These are phyloP conservation scores for Autographa pulchrina DNA, from an alignment of 2,888 invertebrate genomes.

Conservation along the genomic window DNA sequence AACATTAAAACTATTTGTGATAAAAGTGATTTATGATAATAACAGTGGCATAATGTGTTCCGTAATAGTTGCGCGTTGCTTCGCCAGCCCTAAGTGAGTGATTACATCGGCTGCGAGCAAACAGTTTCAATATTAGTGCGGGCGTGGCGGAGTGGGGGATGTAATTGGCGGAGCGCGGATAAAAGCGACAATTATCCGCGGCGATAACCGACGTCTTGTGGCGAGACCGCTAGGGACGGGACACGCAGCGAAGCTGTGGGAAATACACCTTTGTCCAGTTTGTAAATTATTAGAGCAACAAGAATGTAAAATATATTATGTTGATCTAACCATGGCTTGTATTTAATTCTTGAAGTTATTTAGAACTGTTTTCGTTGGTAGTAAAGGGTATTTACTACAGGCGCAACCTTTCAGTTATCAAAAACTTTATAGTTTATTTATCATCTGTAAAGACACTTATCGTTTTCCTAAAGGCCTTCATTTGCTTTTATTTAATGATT, in stretches of 20 bases:
- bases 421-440: too few species aligned
- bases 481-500: background rate
- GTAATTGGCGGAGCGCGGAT: slow-evolving; percentile 40
- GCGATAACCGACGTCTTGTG: slow-evolving; percentile 41
- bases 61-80: slow-evolving; percentile 4
- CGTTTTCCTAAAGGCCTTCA: background rate
- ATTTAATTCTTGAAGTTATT: too few species aligned
- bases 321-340: too few species aligned
- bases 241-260: background rate
- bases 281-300: too few species aligned
- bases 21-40: slow-evolving; percentile 4
- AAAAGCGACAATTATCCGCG: slow-evolving; percentile 54
- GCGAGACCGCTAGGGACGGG: slow-evolving; percentile 34
- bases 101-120: background rate
- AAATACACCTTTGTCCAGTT: background rate
- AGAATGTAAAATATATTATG: too few species aligned
- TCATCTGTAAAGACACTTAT: background rate
- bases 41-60: slow-evolving; percentile 4
- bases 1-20: slow-evolving; percentile 4
- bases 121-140: slow-evolving; percentile 27
- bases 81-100: slow-evolving; percentile 5
- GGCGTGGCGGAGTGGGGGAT: slow-evolving; percentile 14
- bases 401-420: too few species aligned
- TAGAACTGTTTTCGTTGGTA: too few species aligned
- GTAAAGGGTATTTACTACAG: too few species aligned